A percentile compares a stretch with the other conserved stretches of the same genome.
Conservation (phyloP, 2,797 vertebrate genomes). For the Telmatherina bonti region DNA sequence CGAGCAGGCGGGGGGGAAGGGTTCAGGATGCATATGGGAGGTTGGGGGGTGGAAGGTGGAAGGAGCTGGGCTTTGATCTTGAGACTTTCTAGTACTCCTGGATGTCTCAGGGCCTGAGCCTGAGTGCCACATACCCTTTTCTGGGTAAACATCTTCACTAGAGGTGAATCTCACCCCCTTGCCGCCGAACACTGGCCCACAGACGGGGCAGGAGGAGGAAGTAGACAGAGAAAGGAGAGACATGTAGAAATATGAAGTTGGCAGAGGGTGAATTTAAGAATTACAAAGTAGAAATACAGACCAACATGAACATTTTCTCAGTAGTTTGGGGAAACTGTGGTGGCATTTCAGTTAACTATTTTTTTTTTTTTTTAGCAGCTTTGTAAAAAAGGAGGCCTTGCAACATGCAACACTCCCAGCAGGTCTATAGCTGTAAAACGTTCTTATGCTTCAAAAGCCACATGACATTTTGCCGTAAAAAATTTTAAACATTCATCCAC, state of each 20-base stretch:
- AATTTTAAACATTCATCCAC: slow-evolving; percentile 46
- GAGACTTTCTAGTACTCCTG: slow-evolving; percentile 63
- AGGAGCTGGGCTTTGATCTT: slow-evolving; percentile 65
- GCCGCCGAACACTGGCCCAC: slow-evolving; percentile 95
- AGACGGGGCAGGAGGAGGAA: slow-evolving; percentile 71
- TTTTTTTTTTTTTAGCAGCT: slow-evolving; percentile 5
- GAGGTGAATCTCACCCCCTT: slow-evolving; percentile 99
- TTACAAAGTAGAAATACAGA: slow-evolving; percentile 55
- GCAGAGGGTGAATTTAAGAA: slow-evolving; percentile 45
- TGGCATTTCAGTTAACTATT: slow-evolving; percentile 2
- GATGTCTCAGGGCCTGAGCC: slow-evolving; percentile 70
- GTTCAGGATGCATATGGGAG: slow-evolving; percentile 72
- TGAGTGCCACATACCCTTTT: slow-evolving; percentile 94
- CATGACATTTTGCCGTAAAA: slow-evolving; percentile 51
- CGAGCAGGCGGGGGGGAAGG: slow-evolving; percentile 74
- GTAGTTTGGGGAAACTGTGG: not conserved
- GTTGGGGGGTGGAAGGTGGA: slow-evolving; percentile 54
- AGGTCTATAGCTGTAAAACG: slow-evolving; percentile 2
- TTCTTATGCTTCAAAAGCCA: slow-evolving; percentile 12
- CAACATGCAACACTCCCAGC: slow-evolving; percentile 3
- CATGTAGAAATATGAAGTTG: slow-evolving; percentile 68
- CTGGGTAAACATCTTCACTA: slow-evolving; percentile 99
- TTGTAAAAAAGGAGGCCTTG: slow-evolving; percentile 19
- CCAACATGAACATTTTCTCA: slow-evolving; percentile 35
- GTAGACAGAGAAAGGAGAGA: slow-evolving; percentile 71